These are phyloP conservation scores for Hyperopisus bebe DNA, from an alignment of 2,113 vertebrate species.

Conservation along the genomic window DNA sequence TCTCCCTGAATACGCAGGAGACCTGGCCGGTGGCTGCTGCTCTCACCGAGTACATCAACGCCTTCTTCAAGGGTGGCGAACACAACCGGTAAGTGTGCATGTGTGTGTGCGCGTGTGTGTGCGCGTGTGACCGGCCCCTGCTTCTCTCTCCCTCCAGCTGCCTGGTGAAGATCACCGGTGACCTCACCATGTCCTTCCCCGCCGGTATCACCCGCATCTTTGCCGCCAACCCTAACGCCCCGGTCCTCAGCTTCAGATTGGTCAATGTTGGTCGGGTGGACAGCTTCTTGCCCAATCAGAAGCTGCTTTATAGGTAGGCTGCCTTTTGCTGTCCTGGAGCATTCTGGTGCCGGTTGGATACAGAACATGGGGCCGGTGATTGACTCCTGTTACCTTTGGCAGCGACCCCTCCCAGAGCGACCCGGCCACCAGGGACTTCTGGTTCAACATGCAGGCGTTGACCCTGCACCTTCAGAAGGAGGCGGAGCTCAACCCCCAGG, in stretches of 20 bases:
- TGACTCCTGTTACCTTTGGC: neutral
- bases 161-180: constrained; percentile 83
- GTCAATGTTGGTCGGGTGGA: constrained; percentile 69
- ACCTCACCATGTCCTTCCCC: constrained; percentile 95
- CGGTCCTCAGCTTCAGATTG: constrained; percentile 85
- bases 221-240: constrained; percentile 63
- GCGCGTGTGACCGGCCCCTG: neutral
- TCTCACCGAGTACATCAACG: constrained; percentile 87
- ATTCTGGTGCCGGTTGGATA: neutral
- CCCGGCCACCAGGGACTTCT: constrained; percentile 82
- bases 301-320: constrained; percentile 82
- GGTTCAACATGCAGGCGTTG: constrained; percentile 91
- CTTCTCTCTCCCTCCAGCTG: constrained; percentile 58
- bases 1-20: constrained; percentile 82
- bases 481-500: constrained; percentile 74
- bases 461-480: constrained; percentile 77
- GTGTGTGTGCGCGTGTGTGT: neutral
- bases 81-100: constrained; percentile 67
- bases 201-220: constrained; percentile 81
- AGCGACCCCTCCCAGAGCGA: constrained; percentile 92
- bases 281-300: constrained; percentile 79
- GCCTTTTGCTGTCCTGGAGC: neutral
- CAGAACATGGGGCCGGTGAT: neutral
- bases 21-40: constrained; percentile 82
- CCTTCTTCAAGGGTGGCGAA: constrained; percentile 81